These are phyloP conservation scores for Tenthredo scrophulariae DNA, from an alignment of 2,888 invertebrate genomes.

Conservation along the genomic window DNA sequence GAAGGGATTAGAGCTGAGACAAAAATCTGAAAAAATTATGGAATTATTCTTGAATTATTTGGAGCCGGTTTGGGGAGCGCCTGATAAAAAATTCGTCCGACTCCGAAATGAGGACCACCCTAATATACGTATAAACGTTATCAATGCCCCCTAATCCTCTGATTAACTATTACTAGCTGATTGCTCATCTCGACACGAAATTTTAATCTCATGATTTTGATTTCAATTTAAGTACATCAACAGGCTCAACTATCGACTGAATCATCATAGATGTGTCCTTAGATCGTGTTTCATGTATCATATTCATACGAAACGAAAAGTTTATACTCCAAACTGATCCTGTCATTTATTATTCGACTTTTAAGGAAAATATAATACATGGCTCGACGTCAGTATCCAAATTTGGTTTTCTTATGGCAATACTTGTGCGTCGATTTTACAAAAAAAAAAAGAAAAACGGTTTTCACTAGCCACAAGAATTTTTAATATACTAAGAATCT, in stretches of 20 bases:
- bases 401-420: not conserved
- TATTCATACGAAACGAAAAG: not conserved
- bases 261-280: not conserved
- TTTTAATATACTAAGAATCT: not conserved
- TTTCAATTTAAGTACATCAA: not conserved
- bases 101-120: too few species aligned
- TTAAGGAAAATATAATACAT: not conserved
- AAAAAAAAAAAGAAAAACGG: not conserved
- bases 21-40: too few species aligned
- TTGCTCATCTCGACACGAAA: constrained; percentile 31
- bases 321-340: not conserved
- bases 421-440: not conserved
- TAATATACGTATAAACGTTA: not conserved
- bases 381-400: not conserved
- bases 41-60: too few species aligned
- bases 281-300: not conserved
- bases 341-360: not conserved
- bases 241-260: not conserved
- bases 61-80: too few species aligned
- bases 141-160: not conserved
- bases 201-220: constrained; percentile 21
- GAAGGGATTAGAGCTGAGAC: too few species aligned
- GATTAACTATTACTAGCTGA: not conserved
- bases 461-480: not conserved
- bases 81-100: too few species aligned